Conservation (phyloP, 2,888 invertebrate species). For the Mythimna loreyi region DNA sequence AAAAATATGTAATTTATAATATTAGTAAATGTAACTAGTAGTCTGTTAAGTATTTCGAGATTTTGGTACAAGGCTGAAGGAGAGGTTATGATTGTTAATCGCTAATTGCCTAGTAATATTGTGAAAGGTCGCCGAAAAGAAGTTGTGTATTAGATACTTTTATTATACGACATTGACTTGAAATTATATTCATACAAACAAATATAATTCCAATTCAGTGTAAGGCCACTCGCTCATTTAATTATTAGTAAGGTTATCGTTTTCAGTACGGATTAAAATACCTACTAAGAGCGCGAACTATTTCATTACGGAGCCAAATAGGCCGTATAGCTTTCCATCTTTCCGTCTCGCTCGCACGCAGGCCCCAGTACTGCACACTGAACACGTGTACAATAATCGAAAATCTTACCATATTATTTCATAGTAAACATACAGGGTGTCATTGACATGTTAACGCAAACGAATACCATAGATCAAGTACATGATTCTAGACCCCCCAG, state of each 20-base stretch:
- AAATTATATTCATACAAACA: constrained; percentile 23
- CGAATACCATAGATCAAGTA: no score
- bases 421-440: no score
- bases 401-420: no score
- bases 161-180: constrained; percentile 19
- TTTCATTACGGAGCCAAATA: no score
- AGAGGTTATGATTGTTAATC: constrained; percentile 64
- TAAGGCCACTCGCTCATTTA: constrained; percentile 15
- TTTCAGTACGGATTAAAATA: background rate
- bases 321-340: no score
- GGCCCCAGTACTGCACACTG: background rate
- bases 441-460: no score
- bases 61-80: constrained; percentile 71
- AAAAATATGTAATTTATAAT: constrained; percentile 54
- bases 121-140: constrained; percentile 45
- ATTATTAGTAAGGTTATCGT: background rate
- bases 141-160: constrained; percentile 22
- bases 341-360: no score
- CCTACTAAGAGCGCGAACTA: no score
- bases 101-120: constrained; percentile 36
- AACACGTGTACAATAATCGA: no score
- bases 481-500: no score
- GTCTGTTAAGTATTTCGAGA: constrained; percentile 51
- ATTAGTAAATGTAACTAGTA: constrained; percentile 44
- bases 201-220: constrained; percentile 19